Base-by-base conservation (phyloP, 2,113 vertebrate genomes). In the Psophia crepitans region DNA sequence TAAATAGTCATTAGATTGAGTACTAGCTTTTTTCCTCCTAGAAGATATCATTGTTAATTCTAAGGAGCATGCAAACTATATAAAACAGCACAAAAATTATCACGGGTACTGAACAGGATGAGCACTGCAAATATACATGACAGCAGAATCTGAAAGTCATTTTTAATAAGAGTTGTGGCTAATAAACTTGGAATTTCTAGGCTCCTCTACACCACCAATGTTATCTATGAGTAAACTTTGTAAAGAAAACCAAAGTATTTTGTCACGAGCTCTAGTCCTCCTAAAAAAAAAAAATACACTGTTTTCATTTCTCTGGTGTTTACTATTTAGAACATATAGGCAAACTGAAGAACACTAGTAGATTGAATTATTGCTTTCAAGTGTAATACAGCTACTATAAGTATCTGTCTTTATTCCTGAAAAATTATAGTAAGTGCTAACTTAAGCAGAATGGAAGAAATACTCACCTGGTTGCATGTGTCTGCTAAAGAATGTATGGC, bases 401-500 rank as follows among this genome's bases (percentile, higher is more conserved):
- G 30, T n/a, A 68, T 30, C 19, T 56, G 22, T 12, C 39, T 89
- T 79, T 43, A 80, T 57, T 58, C 37, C 57, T 58, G 43, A 63
- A 91, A 79, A 63, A 60, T 76, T 87, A 73, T 39, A 71, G 39
- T 5, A 86, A 78, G 33, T 24, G 35, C 33, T 63, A 70, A 87
- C 19, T 71, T 28, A 4, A 85, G 33, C 17, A 76, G 48, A 89
- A 89, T 16, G 2, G 32, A 86, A 79, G 37, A 57, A 74, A 48
- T 28, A 64, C 98, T 98, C 68, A 99, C 99, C 98, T 99, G 99
- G 96, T 99, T 99, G 96, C 99, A 99, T 74, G 99, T 99, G 97
- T 99, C 99, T 57, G 99, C 99, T 98, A 99, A 97, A 84, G 99
- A 99, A 96, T 99, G 99, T 97, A 99, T 99, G 92, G 99, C 99